phyloP scores from a whole-genome alignment of 2,797 vertebrate species.

The Propithecus perrieri region DNA sequence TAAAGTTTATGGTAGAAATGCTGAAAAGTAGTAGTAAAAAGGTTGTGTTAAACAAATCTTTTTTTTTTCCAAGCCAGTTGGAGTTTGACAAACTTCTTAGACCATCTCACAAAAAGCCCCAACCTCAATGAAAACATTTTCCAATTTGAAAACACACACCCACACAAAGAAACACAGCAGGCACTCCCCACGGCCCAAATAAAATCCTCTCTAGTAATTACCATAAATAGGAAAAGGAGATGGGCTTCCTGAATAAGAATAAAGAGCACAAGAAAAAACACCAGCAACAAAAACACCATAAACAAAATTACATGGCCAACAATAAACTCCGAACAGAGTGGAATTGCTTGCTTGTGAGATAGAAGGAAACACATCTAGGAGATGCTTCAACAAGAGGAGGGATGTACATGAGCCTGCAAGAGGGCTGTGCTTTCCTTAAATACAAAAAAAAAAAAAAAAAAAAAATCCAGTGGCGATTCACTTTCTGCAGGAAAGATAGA shows the following conservation, averaged over 20 bases:
- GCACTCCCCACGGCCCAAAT: constrained; percentile 48
- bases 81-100: constrained; percentile 38
- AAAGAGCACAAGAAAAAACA: constrained; percentile 50
- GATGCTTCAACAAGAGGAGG: background rate
- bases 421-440: background rate
- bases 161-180: constrained; percentile 56
- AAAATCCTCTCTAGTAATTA: constrained; percentile 73
- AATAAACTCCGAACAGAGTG: background rate
- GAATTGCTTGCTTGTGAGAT: background rate
- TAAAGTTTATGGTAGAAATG: background rate
- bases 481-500: background rate
- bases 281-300: constrained; percentile 59
- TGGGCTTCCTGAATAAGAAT: constrained; percentile 53
- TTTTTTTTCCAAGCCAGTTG: background rate
- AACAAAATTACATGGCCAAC: constrained; percentile 38
- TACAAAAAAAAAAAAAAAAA: background rate
- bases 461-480: background rate
- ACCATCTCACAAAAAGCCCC: constrained; percentile 44
- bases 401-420: background rate
- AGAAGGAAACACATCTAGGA: background rate
- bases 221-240: constrained; percentile 65
- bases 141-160: constrained; percentile 57
- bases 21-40: background rate
- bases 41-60: background rate
- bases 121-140: constrained; percentile 64